phyloP scores from a whole-genome alignment of 1,140 invertebrate genomes.

The Cheumatopsyche charites region DNA sequence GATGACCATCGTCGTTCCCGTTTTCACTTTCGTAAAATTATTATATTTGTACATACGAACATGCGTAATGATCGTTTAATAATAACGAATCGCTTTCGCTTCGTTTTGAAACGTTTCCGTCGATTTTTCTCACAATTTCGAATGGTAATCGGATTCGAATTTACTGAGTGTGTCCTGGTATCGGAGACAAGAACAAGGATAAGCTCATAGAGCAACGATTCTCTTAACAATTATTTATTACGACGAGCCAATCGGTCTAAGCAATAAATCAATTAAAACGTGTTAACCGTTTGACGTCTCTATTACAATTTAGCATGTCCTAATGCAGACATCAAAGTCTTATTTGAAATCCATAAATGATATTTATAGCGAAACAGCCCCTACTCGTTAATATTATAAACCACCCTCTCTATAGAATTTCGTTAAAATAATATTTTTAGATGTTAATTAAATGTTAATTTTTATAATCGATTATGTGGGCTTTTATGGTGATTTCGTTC shows the following conservation, averaged over 20 bases:
- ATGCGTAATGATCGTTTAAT: too few species aligned
- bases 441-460: background rate
- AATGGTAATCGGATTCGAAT: conserved; percentile 7
- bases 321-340: conserved; percentile 46
- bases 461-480: background rate
- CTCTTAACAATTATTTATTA: conserved; percentile 47
- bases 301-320: conserved; percentile 40
- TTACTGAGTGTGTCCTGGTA: background rate
- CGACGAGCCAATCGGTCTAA: conserved; percentile 31
- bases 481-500: background rate
- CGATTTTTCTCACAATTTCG: background rate
- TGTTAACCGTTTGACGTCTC: conserved; percentile 42
- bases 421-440: background rate
- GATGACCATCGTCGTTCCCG: background rate
- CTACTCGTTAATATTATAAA: background rate
- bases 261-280: conserved; percentile 46
- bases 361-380: conserved; percentile 38
- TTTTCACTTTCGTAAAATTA: background rate
- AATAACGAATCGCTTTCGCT: too few species aligned
- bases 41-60: background rate
- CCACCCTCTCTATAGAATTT: background rate
- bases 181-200: background rate
- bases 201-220: background rate
- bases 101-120: too few species aligned
- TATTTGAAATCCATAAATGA: conserved; percentile 48